These are phyloP conservation scores for Muscicapa comitata DNA, from an alignment of 2,797 vertebrate genomes.

Conservation along the genomic window DNA sequence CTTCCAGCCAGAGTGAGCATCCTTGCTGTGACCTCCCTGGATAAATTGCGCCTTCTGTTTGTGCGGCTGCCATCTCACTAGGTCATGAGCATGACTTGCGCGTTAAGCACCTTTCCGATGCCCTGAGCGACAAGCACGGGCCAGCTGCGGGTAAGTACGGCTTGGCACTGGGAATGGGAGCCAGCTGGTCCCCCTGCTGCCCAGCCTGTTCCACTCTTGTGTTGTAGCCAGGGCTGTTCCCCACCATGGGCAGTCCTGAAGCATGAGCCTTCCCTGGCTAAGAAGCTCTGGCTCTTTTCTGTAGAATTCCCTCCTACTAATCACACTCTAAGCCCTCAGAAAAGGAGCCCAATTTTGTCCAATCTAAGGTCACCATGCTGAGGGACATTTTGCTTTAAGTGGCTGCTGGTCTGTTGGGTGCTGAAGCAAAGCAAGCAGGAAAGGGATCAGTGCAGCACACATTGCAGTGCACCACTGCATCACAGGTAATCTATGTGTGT, in stretches of 20 bases:
- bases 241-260: background rate
- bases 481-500: rapidly evolving
- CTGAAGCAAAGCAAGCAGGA: background rate
- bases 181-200: constrained; percentile 32
- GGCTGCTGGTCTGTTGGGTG: background rate
- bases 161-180: constrained; percentile 25
- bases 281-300: constrained; percentile 13
- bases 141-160: constrained; percentile 85
- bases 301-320: constrained; percentile 4
- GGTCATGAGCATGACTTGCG: constrained; percentile 92
- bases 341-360: background rate
- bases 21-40: constrained; percentile 71
- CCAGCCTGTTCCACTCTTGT: background rate
- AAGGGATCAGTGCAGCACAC: background rate
- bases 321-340: background rate
- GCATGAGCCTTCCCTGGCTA: background rate
- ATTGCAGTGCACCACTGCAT: background rate
- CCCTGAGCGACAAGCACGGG: constrained; percentile 91
- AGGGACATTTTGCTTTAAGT: background rate
- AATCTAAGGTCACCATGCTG: background rate
- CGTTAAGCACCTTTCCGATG: constrained; percentile 89
- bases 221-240: background rate
- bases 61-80: constrained; percentile 79
- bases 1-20: constrained; percentile 69
- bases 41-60: constrained; percentile 80